Percentiles rank a stretch among this genome's conserved stretches.
These are phyloP conservation scores for Arenaria interpres DNA, from an alignment of 2,113 vertebrate genomes.

Conservation along the genomic window DNA sequence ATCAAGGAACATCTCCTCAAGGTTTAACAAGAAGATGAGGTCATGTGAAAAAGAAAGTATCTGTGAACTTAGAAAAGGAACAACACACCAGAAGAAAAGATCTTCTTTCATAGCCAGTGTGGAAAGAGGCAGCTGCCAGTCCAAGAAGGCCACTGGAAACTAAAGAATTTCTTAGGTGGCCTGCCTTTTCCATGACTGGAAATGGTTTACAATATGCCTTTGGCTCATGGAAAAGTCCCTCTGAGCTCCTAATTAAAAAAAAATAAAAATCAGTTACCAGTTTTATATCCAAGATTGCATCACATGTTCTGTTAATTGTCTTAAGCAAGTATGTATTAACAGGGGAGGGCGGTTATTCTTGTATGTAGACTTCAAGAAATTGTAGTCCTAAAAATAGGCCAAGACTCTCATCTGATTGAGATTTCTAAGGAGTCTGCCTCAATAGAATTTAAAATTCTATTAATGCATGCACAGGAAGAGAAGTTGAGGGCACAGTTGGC, in stretches of 20 bases:
- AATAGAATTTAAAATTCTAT: constrained; percentile 77
- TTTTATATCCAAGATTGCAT: background rate
- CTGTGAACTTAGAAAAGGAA: background rate
- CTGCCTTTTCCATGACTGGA: background rate
- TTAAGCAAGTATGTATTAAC: background rate
- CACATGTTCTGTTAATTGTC: background rate
- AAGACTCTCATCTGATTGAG: constrained; percentile 75
- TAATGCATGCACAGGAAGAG: constrained; percentile 53
- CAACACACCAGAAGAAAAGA: background rate
- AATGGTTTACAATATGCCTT: background rate
- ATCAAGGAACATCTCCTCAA: background rate
- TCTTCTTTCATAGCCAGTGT: background rate
- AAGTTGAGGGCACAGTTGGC: constrained; percentile 71
- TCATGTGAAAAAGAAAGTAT: background rate
- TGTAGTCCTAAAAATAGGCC: constrained; percentile 51
- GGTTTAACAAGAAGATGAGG: background rate
- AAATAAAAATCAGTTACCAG: background rate
- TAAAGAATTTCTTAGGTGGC: background rate
- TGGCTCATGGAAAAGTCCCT: background rate
- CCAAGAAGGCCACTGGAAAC: background rate
- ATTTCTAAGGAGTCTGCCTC: constrained; percentile 73
- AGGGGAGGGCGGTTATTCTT: background rate
- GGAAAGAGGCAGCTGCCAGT: background rate
- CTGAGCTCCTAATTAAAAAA: background rate
- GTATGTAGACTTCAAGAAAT: constrained; percentile 73